Conservation (phyloP, 2,797 vertebrate species). For the Steatocranus sp. region DNA sequence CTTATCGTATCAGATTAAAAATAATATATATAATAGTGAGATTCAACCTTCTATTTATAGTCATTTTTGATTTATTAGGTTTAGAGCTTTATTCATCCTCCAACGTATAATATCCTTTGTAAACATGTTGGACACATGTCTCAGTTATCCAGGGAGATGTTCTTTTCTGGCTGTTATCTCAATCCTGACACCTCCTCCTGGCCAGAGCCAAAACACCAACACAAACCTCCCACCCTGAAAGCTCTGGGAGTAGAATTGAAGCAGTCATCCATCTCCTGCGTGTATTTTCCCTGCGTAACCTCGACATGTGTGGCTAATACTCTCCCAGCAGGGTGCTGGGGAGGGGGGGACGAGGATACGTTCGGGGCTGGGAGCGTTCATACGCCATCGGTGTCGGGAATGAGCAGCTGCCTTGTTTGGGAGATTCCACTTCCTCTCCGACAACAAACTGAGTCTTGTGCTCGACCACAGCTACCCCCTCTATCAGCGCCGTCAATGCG, state of each 20-base stretch:
- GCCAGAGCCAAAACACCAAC: constrained; percentile 18
- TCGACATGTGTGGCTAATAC: constrained; percentile 39
- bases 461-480: neutral
- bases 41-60: neutral
- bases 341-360: neutral
- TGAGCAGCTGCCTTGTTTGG: constrained; percentile 59
- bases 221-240: neutral
- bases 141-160: neutral
- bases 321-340: neutral
- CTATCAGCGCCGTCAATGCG: constrained; percentile 11
- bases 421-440: constrained; percentile 56
- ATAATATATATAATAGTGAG: neutral
- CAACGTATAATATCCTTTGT: accelerated
- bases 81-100: neutral
- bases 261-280: constrained; percentile 16
- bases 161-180: constrained; percentile 1
- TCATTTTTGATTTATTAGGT: neutral
- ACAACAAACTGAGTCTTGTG: constrained; percentile 58
- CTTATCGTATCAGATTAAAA: neutral
- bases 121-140: neutral
- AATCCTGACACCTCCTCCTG: neutral
- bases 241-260: neutral
- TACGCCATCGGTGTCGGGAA: constrained; percentile 34
- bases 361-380: neutral
- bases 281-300: constrained; percentile 27